Evolutionary conservation across 2,113 vertebrate species (phyloP).

Genomic region (Urocynchramus pylzowi): DNA sequence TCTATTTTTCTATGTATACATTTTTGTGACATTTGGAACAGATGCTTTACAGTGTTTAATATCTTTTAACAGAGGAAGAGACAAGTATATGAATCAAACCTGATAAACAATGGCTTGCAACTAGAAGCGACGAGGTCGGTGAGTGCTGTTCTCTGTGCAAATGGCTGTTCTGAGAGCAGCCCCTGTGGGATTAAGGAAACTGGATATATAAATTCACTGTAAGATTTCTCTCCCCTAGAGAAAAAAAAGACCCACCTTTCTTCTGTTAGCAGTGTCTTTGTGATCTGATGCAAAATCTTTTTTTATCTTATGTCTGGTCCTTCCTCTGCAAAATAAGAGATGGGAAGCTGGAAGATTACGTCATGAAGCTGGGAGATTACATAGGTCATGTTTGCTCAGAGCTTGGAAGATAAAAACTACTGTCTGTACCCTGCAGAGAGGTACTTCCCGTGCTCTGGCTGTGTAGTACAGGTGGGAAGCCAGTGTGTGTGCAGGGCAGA

Average conservation of each 20-base stretch:
- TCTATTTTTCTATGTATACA: not conserved
- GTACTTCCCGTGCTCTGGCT: not conserved
- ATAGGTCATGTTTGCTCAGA: not conserved
- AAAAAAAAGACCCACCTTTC: not conserved
- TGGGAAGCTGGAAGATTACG: not conserved
- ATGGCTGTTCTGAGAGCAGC: not conserved
- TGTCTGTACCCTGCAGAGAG: not conserved
- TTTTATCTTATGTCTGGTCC: not conserved
- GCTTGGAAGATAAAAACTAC: not conserved
- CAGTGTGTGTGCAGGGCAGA: not conserved
- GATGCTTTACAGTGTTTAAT: not conserved
- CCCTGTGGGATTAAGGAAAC: not conserved
- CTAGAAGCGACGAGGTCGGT: conserved; percentile 87
- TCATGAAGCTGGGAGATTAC: not conserved
- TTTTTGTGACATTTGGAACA: not conserved
- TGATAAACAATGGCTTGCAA: conserved; percentile 86
- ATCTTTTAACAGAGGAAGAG: conserved; percentile 79
- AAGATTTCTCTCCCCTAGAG: not conserved
- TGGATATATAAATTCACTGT: not conserved
- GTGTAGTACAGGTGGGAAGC: not conserved
- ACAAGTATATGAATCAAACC: conserved; percentile 83
- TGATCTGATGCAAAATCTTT: not conserved
- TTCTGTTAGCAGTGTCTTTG: not conserved
- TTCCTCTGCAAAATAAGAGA: not conserved
- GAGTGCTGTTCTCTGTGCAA: conserved; percentile 42